Conservation (phyloP, 2,113 vertebrate genomes). For the Campylorhamphus procurvoides region DNA sequence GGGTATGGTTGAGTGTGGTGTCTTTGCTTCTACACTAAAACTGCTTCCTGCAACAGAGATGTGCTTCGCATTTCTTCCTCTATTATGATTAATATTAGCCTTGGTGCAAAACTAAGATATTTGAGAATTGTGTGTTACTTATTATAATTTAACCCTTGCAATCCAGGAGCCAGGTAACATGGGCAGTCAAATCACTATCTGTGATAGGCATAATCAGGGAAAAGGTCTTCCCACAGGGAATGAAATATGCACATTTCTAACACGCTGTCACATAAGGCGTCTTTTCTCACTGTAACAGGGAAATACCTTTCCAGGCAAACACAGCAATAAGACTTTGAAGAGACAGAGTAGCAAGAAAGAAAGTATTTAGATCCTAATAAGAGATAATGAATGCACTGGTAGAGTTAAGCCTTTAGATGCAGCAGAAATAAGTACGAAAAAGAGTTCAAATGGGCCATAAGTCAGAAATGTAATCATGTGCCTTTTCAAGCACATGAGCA, state of each 20-base stretch:
- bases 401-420: background rate
- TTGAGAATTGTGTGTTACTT: accelerated
- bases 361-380: background rate
- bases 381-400: background rate
- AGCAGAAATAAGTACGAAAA: background rate
- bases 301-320: background rate
- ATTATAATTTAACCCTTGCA: background rate
- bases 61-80: background rate
- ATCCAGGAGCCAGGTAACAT: background rate
- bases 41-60: background rate
- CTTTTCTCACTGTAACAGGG: background rate
- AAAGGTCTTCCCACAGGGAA: background rate
- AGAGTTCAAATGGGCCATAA: background rate
- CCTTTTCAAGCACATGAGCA: conserved; percentile 30
- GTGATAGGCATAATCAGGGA: background rate
- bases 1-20: background rate
- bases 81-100: accelerated
- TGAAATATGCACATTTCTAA: accelerated
- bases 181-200: accelerated
- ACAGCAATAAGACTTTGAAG: background rate
- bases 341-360: background rate
- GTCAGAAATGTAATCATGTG: conserved; percentile 27
- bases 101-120: background rate
- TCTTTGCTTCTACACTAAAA: background rate
- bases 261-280: accelerated